A percentile compares a stretch with the other conserved stretches of the same genome.
These are phyloP conservation scores for Pelobates cultripes DNA, from an alignment of 2,797 vertebrate genomes.

Conservation along the genomic window DNA sequence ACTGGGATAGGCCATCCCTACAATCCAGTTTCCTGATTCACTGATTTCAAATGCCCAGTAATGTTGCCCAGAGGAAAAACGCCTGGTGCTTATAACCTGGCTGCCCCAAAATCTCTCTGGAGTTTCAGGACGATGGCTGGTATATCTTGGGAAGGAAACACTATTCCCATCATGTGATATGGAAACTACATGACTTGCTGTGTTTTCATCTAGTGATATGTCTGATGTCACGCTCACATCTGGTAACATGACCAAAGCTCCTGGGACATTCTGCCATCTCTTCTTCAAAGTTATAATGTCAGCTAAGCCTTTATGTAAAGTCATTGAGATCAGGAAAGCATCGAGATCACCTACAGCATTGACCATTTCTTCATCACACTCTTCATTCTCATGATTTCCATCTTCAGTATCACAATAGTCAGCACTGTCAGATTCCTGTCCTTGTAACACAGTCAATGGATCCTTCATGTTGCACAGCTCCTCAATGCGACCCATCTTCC, in stretches of 20 bases:
- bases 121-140: neutral
- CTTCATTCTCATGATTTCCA: neutral
- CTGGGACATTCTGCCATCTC: neutral
- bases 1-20: slow-evolving; percentile 10
- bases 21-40: neutral
- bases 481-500: slow-evolving; percentile 3
- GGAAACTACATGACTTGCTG: neutral
- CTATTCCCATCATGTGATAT: slow-evolving; percentile 5
- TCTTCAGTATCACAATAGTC: neutral
- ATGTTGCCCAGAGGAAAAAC: slow-evolving; percentile 5
- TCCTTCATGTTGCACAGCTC: slow-evolving; percentile 7
- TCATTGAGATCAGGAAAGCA: too few species aligned
- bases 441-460: slow-evolving; percentile 4
- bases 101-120: slow-evolving; percentile 4
- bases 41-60: slow-evolving; percentile 12
- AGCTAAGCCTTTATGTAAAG: too few species aligned
- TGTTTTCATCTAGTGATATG: slow-evolving; percentile 18
- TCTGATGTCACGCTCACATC: neutral
- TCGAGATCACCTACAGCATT: too few species aligned
- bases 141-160: neutral
- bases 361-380: neutral
- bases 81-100: slow-evolving; percentile 8
- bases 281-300: neutral
- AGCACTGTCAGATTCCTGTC: neutral
- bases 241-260: neutral